Percentiles rank a stretch among this genome's conserved stretches.
Conservation (phyloP, 2,113 vertebrate species). For the Ophiodon elongatus region DNA sequence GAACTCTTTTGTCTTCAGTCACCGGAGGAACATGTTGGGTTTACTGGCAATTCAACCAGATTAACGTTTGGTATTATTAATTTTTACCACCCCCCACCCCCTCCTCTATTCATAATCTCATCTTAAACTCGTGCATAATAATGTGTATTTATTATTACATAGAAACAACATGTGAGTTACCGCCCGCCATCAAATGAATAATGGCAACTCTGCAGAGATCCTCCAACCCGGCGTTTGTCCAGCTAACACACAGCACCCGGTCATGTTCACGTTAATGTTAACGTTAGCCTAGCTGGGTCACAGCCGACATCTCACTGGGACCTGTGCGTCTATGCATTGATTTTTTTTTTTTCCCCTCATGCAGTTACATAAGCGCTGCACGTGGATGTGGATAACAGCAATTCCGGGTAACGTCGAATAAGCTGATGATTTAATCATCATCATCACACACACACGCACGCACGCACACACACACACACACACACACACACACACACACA, state of each 20-base stretch:
- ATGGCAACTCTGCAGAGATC: background rate
- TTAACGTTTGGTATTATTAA: background rate
- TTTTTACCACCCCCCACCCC: no score
- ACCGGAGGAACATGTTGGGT: background rate
- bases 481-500: no score
- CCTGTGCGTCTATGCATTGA: no score
- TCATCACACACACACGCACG: no score
- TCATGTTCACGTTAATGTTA: conserved; percentile 1
- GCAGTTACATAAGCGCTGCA: background rate
- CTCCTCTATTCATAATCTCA: background rate
- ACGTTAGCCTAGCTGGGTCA: conserved; percentile 45
- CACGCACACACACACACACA: no score
- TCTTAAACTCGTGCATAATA: no score
- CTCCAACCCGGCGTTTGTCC: conserved; percentile 46
- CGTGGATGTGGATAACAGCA: background rate
- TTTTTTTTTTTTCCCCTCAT: background rate
- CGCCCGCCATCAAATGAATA: background rate
- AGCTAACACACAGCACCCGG: conserved; percentile 7
- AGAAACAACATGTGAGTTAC: background rate
- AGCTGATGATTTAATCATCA: background rate
- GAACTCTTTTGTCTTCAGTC: background rate
- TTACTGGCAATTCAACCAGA: background rate
- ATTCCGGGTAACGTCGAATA: background rate
- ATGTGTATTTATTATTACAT: no score
- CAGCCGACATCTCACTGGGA: background rate